phyloP scores from a whole-genome alignment of 2,797 vertebrate genomes.

The Petrocephalus schoutedeni region DNA sequence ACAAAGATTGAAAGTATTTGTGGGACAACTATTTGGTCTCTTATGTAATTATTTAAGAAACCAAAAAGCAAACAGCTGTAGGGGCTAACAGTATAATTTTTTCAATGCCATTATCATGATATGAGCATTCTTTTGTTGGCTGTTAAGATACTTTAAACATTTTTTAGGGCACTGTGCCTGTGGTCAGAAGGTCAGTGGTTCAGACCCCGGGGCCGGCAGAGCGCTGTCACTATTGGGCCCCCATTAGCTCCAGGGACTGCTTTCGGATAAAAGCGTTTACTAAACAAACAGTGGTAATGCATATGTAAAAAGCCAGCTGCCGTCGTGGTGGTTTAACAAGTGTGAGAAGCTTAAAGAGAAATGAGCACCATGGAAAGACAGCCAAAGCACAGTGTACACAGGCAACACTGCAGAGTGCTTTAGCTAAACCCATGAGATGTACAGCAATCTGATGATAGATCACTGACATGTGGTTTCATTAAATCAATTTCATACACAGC shows the following conservation, averaged over 20 bases:
- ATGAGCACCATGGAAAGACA: background rate
- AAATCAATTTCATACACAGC: background rate
- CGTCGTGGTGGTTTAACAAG: background rate
- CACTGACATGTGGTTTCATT: background rate
- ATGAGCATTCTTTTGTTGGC: background rate
- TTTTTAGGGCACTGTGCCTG: background rate
- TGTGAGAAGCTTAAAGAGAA: background rate
- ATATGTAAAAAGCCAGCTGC: background rate
- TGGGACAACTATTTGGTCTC: background rate
- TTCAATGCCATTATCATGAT: background rate
- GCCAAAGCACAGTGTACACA: background rate
- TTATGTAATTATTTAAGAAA: background rate
- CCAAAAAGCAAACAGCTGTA: conserved; percentile 2
- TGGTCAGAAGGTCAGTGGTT: background rate
- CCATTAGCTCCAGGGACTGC: background rate
- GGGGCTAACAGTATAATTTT: background rate
- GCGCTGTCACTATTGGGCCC: background rate
- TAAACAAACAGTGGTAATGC: background rate
- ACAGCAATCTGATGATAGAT: background rate
- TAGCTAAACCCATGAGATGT: background rate
- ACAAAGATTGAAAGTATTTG: background rate
- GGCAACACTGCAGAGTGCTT: background rate
- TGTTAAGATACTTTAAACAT: background rate
- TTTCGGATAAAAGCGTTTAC: background rate
- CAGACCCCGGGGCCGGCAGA: background rate